phyloP scores from a whole-genome alignment of 2,888 invertebrate species.

The Cosmia trapezina region DNA sequence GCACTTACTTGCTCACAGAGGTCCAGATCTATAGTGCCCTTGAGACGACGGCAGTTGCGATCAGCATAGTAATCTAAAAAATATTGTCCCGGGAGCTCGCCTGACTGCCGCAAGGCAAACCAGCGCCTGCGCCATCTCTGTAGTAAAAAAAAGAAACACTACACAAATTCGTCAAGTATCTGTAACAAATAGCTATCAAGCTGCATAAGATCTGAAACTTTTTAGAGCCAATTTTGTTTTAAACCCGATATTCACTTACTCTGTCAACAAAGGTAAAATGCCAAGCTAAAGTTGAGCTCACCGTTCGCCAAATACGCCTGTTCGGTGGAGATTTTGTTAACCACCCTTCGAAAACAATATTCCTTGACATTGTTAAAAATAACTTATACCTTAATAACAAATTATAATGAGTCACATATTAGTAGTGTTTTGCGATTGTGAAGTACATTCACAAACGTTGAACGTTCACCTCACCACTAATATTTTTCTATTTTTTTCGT shows the following conservation, averaged over 20 bases:
- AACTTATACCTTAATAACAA: conserved; percentile 12
- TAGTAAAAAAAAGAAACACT: conserved; percentile 50
- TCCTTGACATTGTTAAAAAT: conserved; percentile 86
- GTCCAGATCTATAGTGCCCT: conserved; percentile 97
- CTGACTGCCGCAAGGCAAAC: conserved; percentile 97
- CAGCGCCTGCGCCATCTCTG: conserved; percentile 98
- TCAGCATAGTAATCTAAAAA: conserved; percentile 98
- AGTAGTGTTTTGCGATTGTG: conserved; percentile 32
- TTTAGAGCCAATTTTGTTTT: conserved; percentile 48
- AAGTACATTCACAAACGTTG: conserved; percentile 44
- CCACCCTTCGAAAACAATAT: conserved; percentile 97
- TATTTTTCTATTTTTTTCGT: conserved; percentile 46
- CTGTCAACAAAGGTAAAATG: conserved; percentile 80
- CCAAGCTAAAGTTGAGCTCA: conserved; percentile 90
- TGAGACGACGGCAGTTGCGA: conserved; percentile 95
- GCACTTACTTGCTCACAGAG: conserved; percentile 97
- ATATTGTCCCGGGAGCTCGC: conserved; percentile 98
- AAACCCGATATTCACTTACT: conserved; percentile 67
- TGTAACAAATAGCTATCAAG: conserved; percentile 8
- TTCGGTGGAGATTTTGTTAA: conserved; percentile 98
- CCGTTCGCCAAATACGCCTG: conserved; percentile 97
- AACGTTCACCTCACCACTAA: conserved; percentile 42
- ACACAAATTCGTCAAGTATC: conserved; percentile 47
- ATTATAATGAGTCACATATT: conserved; percentile 53
- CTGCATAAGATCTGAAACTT: not conserved